Base-by-base conservation (phyloP, 2,888 invertebrate genomes). In the Cremastinae sp. region DNA sequence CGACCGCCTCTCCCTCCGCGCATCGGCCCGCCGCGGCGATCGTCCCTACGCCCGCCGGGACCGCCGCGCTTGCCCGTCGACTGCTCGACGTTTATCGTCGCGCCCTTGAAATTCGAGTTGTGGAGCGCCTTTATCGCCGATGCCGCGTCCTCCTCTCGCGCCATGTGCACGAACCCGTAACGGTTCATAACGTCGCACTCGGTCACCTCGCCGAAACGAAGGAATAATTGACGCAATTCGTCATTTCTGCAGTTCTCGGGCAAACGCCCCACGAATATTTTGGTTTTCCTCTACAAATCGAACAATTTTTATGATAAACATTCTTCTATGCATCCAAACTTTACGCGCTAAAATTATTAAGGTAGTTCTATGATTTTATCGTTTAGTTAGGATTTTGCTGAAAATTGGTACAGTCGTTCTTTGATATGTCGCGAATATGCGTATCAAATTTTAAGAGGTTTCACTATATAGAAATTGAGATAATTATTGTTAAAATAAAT, bases 181-280 rank as follows among this genome's bases (percentile, higher is more conserved):
- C 97, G 94, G 89, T 97, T 97, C 91, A 98, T 95, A 73, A 98
- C 96, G 88, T 98, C 98, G 90, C 97, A 97, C 90, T 98, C 98
- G 14, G 95, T 95, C 4, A 98, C 97, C 69, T 93, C 93, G 53
- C 97, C 97, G 90, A 95, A 97, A 64, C 95, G 94, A 81, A 95
- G 94, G 91, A 98, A 98, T 59, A 97, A 91, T 80, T 93, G 93
- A 54, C 95, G 92, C 53, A 97, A 91, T 84, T 97, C 97, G 84
- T 96, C 95, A 68, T 94, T 94, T 84, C 95, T 94, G 81, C 96
- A 96, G 84, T 95, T 95, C 84, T 95, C 94, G 72, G 96, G 96
- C 88, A 98, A 91, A 90, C 97, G 96, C 80, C 98, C 98, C 86
- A 98, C 96, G 92, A 98, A 98, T 83, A 98, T 95, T 91, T 97